Conservation (phyloP, 2,888 invertebrate genomes). For the Dorcus parallelipipedus region DNA sequence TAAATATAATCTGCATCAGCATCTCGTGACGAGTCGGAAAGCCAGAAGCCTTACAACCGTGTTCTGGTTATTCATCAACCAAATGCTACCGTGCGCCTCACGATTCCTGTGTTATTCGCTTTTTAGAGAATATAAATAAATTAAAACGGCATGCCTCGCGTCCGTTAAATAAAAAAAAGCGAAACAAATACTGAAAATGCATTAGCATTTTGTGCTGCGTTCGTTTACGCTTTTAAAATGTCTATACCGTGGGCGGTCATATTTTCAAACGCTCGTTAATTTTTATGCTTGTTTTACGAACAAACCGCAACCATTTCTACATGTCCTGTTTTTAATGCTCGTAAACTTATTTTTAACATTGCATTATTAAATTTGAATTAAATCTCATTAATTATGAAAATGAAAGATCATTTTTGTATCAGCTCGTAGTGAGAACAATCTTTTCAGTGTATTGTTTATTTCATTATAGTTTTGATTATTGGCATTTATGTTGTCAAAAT, state of each 20-base stretch:
- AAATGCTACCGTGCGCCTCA: neutral
- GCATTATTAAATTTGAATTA: too few relatives aligned
- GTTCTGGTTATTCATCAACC: neutral
- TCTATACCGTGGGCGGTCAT: neutral
- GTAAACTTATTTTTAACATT: too few relatives aligned
- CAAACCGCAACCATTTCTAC: neutral
- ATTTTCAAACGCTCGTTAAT: neutral
- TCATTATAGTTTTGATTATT: too few relatives aligned
- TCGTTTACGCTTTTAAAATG: neutral
- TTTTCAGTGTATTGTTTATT: too few relatives aligned
- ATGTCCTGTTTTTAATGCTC: neutral
- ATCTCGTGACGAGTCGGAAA: slow-evolving; percentile 4
- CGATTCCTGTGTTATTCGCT: neutral
- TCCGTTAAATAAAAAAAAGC: too few relatives aligned
- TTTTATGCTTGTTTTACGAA: neutral
- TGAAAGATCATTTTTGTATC: too few relatives aligned
- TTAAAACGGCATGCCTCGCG: neutral
- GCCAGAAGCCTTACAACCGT: slow-evolving; percentile 1
- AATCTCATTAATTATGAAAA: too few relatives aligned
- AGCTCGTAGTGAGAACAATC: too few relatives aligned
- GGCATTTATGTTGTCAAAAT: too few relatives aligned
- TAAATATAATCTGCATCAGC: slow-evolving; percentile 1
- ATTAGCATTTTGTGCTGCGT: neutral
- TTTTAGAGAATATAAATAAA: neutral
- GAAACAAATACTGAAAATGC: too few relatives aligned